A percentile compares a stretch with the other conserved stretches of the same genome.
phyloP scores from a whole-genome alignment of 2,113 vertebrate genomes.

The Sorex fumeus region DNA sequence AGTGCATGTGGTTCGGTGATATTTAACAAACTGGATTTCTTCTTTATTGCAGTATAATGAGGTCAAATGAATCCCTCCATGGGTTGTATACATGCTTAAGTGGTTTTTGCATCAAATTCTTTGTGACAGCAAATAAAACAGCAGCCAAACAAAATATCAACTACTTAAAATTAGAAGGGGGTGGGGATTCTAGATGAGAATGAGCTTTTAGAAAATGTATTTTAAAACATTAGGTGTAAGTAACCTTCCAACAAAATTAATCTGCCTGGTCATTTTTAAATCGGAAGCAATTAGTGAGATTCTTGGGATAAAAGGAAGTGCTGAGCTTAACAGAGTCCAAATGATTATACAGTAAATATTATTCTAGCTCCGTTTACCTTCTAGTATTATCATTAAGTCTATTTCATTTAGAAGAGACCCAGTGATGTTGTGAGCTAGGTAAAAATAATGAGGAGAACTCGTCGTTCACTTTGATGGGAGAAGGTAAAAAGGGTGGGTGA shows the following conservation, averaged over 20 bases:
- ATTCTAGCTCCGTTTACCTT: conserved; percentile 82
- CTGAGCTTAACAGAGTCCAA: conserved; percentile 77
- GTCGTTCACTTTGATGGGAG: conserved; percentile 76
- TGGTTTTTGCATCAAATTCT: conserved; percentile 96
- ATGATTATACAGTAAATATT: conserved; percentile 84
- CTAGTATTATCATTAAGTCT: conserved; percentile 79
- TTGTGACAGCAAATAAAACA: conserved; percentile 98
- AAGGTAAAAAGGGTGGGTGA: conserved; percentile 70
- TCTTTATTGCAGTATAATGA: conserved; percentile 99
- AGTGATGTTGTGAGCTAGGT: conserved; percentile 79
- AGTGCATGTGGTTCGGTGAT: conserved; percentile 96
- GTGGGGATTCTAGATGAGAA: conserved; percentile 26
- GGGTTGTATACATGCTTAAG: conserved; percentile 97
- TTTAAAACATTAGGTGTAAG: conserved; percentile 60
- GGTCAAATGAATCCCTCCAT: conserved; percentile 99
- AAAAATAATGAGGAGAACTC: conserved; percentile 80
- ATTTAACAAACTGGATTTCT: conserved; percentile 99
- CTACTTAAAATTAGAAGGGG: conserved; percentile 89
- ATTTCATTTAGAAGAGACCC: conserved; percentile 75
- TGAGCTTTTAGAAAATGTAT: conserved; percentile 59
- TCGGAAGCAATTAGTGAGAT: conserved; percentile 85
- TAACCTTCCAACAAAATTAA: conserved; percentile 79
- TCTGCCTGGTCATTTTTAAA: conserved; percentile 82
- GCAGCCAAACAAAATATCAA: conserved; percentile 95
- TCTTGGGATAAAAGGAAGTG: conserved; percentile 77